These are phyloP conservation scores for Nephrotoma appendiculata DNA, from an alignment of 2,888 invertebrate species.

Conservation along the genomic window DNA sequence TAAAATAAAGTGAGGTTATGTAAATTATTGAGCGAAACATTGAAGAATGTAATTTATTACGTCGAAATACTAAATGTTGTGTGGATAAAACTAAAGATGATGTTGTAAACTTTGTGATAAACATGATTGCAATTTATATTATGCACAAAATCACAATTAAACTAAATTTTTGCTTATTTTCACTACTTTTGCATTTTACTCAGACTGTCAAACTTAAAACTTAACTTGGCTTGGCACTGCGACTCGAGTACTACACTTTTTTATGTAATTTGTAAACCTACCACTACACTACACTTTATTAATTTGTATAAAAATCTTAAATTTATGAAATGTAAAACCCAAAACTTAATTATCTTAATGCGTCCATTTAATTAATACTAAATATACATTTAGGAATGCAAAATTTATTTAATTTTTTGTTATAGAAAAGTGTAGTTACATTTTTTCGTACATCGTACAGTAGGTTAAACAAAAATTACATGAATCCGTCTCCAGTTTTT, in stretches of 20 bases:
- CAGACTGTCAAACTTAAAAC: background rate
- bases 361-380: too few relatives aligned
- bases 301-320: too few relatives aligned
- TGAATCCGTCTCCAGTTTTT: too few relatives aligned
- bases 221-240: background rate
- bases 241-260: background rate
- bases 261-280: background rate
- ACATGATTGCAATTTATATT: background rate
- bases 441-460: too few relatives aligned
- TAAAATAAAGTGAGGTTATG: slow-evolving; percentile 16
- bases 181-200: background rate
- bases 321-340: too few relatives aligned
- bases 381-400: too few relatives aligned
- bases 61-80: background rate
- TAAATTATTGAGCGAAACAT: background rate
- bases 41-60: background rate
- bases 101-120: background rate
- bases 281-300: too few relatives aligned
- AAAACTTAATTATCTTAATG: too few relatives aligned
- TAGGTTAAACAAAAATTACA: too few relatives aligned
- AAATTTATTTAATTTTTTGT: too few relatives aligned
- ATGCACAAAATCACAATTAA: background rate
- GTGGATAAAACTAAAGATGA: background rate
- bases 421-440: too few relatives aligned
- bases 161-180: background rate